A percentile compares a stretch with the other conserved stretches of the same genome.
phyloP scores from a whole-genome alignment of 1,140 invertebrate species.

The Apis florea region DNA sequence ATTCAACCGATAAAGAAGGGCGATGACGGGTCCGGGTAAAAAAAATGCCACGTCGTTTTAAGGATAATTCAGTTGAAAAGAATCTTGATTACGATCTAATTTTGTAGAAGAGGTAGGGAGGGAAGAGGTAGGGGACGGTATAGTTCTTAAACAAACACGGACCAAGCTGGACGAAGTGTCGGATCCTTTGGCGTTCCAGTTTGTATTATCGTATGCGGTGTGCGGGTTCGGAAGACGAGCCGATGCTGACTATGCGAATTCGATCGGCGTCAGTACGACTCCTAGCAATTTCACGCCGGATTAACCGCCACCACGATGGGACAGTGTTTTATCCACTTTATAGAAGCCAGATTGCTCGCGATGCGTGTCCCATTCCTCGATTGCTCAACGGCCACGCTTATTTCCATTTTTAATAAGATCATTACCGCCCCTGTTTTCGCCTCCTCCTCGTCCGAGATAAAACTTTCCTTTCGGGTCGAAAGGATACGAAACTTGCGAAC shows the following conservation, averaged over 20 bases:
- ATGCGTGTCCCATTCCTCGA: conserved; percentile 60
- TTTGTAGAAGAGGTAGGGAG: conserved; percentile 24
- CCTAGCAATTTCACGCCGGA: conserved; percentile 78
- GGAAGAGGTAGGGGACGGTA: conserved; percentile 3
- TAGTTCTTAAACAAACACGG: conserved; percentile 59
- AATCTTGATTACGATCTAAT: conserved; percentile 54
- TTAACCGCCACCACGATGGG: conserved; percentile 76
- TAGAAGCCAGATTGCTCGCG: conserved; percentile 61
- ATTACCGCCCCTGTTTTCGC: conserved; percentile 28
- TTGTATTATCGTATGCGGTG: conserved; percentile 15
- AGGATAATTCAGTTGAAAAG: conserved; percentile 37
- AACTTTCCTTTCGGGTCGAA: neutral
- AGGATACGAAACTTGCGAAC: too few species aligned
- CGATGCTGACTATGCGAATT: conserved; percentile 73
- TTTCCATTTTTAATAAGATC: conserved; percentile 65
- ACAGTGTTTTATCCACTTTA: conserved; percentile 71
- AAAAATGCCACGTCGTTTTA: conserved; percentile 23
- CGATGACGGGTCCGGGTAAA: neutral
- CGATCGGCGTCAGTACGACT: conserved; percentile 74
- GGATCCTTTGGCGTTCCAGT: conserved; percentile 35
- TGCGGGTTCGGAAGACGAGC: conserved; percentile 52
- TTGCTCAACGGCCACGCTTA: conserved; percentile 56
- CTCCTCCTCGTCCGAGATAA: neutral
- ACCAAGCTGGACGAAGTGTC: conserved; percentile 15
- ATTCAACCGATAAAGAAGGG: neutral